Percentiles rank a stretch among this genome's conserved stretches.
Conservation (phyloP, 2,888 invertebrate genomes). For the Troilus luridus region DNA sequence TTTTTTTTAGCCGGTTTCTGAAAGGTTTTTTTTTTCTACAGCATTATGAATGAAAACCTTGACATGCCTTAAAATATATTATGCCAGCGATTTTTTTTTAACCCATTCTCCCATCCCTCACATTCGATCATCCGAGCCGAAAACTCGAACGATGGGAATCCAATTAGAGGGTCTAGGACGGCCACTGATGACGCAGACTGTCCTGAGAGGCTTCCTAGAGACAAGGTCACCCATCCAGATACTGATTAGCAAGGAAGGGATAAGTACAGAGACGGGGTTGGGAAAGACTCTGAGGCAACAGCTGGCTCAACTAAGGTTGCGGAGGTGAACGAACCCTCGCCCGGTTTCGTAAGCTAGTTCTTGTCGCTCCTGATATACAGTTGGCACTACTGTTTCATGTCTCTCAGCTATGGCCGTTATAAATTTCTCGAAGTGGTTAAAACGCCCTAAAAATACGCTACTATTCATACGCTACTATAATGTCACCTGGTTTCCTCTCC, state of each 20-base stretch:
- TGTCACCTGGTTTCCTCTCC: neutral
- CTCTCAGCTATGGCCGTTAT: conserved; percentile 21
- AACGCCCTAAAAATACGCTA: neutral
- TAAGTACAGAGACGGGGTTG: conserved; percentile 18
- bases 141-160: neutral
- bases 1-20: no score
- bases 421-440: conserved; percentile 24
- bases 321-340: conserved; percentile 2
- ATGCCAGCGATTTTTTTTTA: neutral
- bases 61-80: neutral
- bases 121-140: neutral
- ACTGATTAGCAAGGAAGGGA: conserved; percentile 39
- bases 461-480: neutral
- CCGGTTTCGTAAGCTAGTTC: conserved; percentile 35
- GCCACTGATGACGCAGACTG: neutral
- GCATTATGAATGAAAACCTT: neutral
- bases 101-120: neutral
- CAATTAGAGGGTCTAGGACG: neutral
- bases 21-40: neutral
- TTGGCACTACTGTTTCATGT: conserved; percentile 32
- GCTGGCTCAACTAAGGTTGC: conserved; percentile 45
- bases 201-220: neutral
- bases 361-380: conserved; percentile 42
- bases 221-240: conserved; percentile 21
- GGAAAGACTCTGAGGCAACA: conserved; percentile 36